Evolutionary conservation across 2,888 invertebrate genomes (phyloP), one percentile per base, ranked within the genome.

Genomic region (Lasioglossum villosulum): DNA sequence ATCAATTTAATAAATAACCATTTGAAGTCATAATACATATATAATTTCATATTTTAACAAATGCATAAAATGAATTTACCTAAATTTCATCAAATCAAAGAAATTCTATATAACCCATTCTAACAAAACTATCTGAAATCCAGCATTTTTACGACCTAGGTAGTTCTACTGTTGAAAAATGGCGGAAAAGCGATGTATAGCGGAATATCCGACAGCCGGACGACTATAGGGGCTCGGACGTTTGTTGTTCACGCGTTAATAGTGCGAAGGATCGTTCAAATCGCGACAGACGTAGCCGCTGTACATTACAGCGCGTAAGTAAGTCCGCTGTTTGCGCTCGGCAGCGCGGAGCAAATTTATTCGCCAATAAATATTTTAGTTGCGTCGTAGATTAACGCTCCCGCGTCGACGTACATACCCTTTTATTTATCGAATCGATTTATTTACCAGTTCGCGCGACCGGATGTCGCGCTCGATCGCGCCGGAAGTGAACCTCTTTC

Each of bases 281-380:
- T 30, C 66, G 66, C 16, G 34, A 66, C 30, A 34, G 66, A 34
- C 59, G 27, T 27, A 16, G 12, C 27, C 59, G 59, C 14, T 27
- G 59, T 27, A 59, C 59, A n/a, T 59, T 59, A 59, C 59, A 66
- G 19, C 70, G 56, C 74, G 56, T 74, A 77, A 84, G 83, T 84
- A 83, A 84, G 68, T 73, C 30, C 34, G 42, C 39, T 83, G 83
- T 84, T 84, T 84, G 68, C 56, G 2, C 52, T 34, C 8, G 56
- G 42, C 73, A 27, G 74, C 77, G 83, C 68, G 56, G 76, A 83
- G 56, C 72, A 77, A 83, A 84, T 84, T 73, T 77, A 84, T 84
- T 77, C 77, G 48, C 48, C 83, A 37, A 84, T 83, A 83, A 83
- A 68, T 84, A 83, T 84, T 83, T 83, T 70, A 74, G 83, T 75